phyloP scores from a whole-genome alignment of 2,113 vertebrate species.

The Laticauda laticaudata region DNA sequence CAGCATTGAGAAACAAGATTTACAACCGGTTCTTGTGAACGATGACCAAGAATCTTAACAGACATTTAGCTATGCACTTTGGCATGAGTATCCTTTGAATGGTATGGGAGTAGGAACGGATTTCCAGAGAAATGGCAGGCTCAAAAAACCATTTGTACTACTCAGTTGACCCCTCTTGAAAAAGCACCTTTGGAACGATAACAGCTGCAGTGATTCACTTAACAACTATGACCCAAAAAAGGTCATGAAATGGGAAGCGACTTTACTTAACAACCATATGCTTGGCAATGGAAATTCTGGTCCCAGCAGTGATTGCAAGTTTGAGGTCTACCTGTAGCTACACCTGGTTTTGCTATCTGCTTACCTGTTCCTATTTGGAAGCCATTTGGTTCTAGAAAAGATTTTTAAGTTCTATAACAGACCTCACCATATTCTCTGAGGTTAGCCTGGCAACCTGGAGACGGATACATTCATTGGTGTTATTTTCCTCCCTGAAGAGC shows the following conservation, averaged over 20 bases:
- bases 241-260: not conserved
- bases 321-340: not conserved
- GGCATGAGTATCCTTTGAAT: no score
- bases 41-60: no score
- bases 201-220: not conserved
- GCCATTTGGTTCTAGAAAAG: not conserved
- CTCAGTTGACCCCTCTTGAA: no score
- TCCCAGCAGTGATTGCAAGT: not conserved
- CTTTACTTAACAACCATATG: no score
- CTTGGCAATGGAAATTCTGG: not conserved
- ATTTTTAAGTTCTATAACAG: not conserved
- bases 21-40: not conserved
- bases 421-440: slow-evolving; percentile 84
- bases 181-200: no score
- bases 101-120: no score
- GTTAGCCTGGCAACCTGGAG: slow-evolving; percentile 86
- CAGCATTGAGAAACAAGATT: not conserved
- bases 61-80: no score
- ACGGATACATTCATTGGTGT: slow-evolving; percentile 81
- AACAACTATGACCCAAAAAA: not conserved
- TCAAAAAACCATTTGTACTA: no score
- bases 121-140: no score
- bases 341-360: not conserved
- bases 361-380: not conserved
- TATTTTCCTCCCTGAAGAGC: slow-evolving; percentile 87